Conservation (phyloP, 1,140 invertebrate genomes). For the Aphidius ervi region DNA sequence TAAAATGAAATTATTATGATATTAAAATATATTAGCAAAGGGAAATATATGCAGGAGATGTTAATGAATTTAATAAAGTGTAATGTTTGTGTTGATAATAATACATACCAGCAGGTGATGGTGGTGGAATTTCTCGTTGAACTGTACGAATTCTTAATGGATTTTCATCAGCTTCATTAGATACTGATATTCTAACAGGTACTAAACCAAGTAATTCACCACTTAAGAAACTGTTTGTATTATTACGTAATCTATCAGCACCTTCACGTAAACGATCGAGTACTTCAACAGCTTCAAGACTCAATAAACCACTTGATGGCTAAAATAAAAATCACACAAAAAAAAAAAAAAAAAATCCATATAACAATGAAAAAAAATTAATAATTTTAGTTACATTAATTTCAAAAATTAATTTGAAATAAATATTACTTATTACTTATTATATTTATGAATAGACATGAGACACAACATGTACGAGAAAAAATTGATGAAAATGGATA, state of each 20-base stretch:
- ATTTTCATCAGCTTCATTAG: slow-evolving; percentile 48
- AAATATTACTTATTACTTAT: not conserved
- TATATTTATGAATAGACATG: not conserved
- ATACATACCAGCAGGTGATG: slow-evolving; percentile 38
- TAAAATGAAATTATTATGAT: not conserved
- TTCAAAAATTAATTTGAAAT: slow-evolving; percentile 5
- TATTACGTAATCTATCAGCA: slow-evolving; percentile 70
- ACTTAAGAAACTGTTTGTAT: slow-evolving; percentile 72
- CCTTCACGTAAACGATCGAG: slow-evolving; percentile 63
- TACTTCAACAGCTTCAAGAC: slow-evolving; percentile 59
- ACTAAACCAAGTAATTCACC: slow-evolving; percentile 59
- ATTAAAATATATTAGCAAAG: no score
- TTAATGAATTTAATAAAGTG: no score
- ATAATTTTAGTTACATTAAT: not conserved
- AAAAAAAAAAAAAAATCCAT: slow-evolving; percentile 18
- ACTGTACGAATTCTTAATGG: slow-evolving; percentile 46
- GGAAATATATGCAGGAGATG: no score
- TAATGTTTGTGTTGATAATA: not conserved
- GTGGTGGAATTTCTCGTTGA: slow-evolving; percentile 38
- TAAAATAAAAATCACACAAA: slow-evolving; percentile 28
- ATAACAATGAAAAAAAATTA: not conserved
- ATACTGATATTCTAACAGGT: slow-evolving; percentile 53
- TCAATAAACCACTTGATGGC: slow-evolving; percentile 44
- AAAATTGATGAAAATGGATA: no score
- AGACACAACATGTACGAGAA: no score